These are phyloP conservation scores for Falcaria lacertinaria DNA, from an alignment of 2,888 invertebrate species.

Conservation along the genomic window DNA sequence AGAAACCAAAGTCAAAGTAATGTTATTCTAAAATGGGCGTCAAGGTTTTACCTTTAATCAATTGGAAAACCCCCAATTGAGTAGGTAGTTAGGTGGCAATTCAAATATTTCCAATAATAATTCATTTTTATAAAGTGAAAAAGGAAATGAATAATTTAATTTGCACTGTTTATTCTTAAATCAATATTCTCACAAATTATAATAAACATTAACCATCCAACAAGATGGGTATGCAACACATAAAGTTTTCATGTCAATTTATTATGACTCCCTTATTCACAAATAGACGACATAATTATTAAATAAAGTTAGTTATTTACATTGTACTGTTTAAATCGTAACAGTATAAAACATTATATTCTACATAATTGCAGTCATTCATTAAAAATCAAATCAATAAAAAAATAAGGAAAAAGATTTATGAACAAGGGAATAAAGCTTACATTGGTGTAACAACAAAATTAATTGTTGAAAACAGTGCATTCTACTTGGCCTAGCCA, in stretches of 20 bases:
- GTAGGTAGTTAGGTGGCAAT: too few species aligned
- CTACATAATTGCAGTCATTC: slow-evolving; percentile 31
- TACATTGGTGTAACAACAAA: slow-evolving; percentile 19
- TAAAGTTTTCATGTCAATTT: slow-evolving; percentile 14
- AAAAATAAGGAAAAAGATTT: slow-evolving; percentile 23
- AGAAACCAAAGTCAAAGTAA: too few species aligned
- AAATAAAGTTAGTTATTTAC: slow-evolving; percentile 50
- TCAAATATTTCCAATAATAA: too few species aligned
- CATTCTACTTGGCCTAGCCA: slow-evolving; percentile 49
- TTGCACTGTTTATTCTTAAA: slow-evolving; percentile 65
- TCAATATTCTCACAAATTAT: slow-evolving; percentile 32
- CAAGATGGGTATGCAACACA: slow-evolving; percentile 18
- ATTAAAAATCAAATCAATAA: slow-evolving; percentile 26
- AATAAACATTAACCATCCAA: slow-evolving; percentile 27
- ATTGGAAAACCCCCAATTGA: too few species aligned
- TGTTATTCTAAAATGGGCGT: too few species aligned
- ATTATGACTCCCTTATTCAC: slow-evolving; percentile 40
- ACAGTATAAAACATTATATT: slow-evolving; percentile 21
- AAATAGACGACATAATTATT: slow-evolving; percentile 39
- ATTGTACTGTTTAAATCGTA: slow-evolving; percentile 52
- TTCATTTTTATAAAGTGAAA: slow-evolving; percentile 4
- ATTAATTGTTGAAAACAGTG: slow-evolving; percentile 46
- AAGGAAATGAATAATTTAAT: slow-evolving; percentile 17
- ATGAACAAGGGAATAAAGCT: slow-evolving; percentile 46
- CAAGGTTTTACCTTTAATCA: too few species aligned